Conservation (phyloP, 1,140 invertebrate genomes). For the Sitodiplosis mosellana region DNA sequence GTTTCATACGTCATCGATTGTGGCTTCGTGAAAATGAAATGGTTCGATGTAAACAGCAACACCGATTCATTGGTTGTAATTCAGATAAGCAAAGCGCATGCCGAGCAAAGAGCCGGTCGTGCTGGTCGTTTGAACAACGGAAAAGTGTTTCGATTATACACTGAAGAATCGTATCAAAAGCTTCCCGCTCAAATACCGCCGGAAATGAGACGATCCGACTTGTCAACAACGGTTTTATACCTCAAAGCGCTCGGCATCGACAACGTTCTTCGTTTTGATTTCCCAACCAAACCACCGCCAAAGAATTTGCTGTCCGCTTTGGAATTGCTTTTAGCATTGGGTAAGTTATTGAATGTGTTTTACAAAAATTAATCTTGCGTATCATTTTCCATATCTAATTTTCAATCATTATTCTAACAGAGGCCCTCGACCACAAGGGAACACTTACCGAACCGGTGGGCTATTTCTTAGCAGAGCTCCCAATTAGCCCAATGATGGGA, state of each 20-base stretch:
- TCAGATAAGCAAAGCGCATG: slow-evolving; percentile 75
- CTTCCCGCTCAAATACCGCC: slow-evolving; percentile 56
- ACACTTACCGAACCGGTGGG: slow-evolving; percentile 67
- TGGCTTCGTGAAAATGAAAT: slow-evolving; percentile 92
- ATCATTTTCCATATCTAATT: background rate
- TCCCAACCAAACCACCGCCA: slow-evolving; percentile 75
- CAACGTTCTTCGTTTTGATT: slow-evolving; percentile 69
- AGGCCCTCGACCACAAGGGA: slow-evolving; percentile 63
- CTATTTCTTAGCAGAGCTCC: slow-evolving; percentile 79
- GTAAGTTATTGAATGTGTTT: slow-evolving; percentile 4
- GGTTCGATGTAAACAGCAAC: slow-evolving; percentile 67
- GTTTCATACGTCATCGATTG: slow-evolving; percentile 90
- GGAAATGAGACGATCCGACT: slow-evolving; percentile 81
- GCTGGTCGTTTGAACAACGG: slow-evolving; percentile 73
- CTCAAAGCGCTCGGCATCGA: slow-evolving; percentile 89
- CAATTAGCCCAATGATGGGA: slow-evolving; percentile 68
- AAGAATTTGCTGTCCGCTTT: slow-evolving; percentile 69
- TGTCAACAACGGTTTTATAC: slow-evolving; percentile 72
- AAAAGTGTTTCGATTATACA: slow-evolving; percentile 63
- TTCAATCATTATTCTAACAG: slow-evolving; percentile 9
- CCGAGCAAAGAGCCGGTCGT: slow-evolving; percentile 78
- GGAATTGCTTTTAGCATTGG: slow-evolving; percentile 75
- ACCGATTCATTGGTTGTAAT: slow-evolving; percentile 73
- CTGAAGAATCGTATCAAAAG: slow-evolving; percentile 57
- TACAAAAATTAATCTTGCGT: background rate